Evolutionary conservation across 2,113 vertebrate species (phyloP).

Genomic region (Petrocephalus zakoni): DNA sequence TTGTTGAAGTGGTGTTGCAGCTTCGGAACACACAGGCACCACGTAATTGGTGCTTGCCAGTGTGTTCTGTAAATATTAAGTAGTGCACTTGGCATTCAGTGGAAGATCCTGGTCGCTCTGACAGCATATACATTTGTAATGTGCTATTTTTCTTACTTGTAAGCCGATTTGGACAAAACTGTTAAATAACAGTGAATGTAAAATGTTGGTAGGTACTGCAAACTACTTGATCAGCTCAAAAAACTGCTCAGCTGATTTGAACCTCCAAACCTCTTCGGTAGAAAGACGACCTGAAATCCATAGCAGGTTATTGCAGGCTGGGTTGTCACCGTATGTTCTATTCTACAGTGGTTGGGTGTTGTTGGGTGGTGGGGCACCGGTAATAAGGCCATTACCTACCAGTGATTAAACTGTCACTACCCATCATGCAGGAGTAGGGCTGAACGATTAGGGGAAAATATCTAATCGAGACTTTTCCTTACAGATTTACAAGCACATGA

Average conservation of each 20-base stretch:
- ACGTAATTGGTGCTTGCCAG: background rate
- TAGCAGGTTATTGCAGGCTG: background rate
- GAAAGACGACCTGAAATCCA: background rate
- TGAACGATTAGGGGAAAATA: no score
- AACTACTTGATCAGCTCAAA: background rate
- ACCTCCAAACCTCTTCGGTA: background rate
- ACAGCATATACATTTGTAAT: background rate
- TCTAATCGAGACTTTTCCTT: no score
- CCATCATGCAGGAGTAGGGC: background rate
- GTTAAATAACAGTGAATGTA: background rate
- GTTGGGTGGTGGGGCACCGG: background rate
- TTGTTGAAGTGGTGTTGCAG: background rate
- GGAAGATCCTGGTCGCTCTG: background rate
- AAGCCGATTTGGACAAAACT: background rate
- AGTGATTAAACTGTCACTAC: background rate
- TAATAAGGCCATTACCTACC: background rate
- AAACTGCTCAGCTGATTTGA: background rate
- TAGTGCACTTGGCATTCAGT: background rate
- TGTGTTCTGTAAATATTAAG: background rate
- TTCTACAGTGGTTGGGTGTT: background rate
- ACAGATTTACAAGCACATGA: no score
- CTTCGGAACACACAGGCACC: background rate
- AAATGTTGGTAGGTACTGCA: background rate
- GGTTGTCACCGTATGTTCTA: background rate
- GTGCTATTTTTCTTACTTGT: background rate